Base-by-base conservation (phyloP, 2,888 invertebrate species). In the Eumerus sabulonum region DNA sequence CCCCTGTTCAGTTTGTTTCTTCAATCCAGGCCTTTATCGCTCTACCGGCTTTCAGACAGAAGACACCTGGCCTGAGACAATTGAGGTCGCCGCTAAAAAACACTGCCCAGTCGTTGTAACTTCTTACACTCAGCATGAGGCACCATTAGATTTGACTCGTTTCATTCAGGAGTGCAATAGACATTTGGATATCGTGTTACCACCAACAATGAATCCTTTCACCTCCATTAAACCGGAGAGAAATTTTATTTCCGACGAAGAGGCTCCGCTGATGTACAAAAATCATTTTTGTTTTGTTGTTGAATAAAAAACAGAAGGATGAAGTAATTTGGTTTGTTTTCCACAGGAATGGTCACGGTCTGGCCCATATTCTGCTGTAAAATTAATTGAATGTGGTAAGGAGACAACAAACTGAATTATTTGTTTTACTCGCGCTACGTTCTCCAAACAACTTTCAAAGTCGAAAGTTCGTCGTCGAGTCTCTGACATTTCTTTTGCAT, bases 211-310 rank as follows among this genome's bases (percentile, higher is more conserved):
- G 38, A 94, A 94, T 87, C 91, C 92, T 0, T 94, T 92, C 83
- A 90, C 93, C 0, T 93, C 94, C 47, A 90, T 92, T 0, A 91
- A 93, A 77, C 94, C 94, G 0, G 93, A 94, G 82, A 90, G 94
- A 53, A 94, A 94, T 84, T 94, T 94, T 82, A 92, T 94, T 12
- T 93, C 93, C 5, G 94, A 94, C 83, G 92, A 94, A 76, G 91
- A 91, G 50, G 91, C 90, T 51, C 94, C 94, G 0, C 87, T 94
- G 68, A 90, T 94, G 84, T 94, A 93, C 84, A 94, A 94, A 85
- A 94, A 94, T 88, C 92, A 92, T 86, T 93, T 91, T 86, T 90
- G 90, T 82, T 89, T 91, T 84, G 89, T 93, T 73, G 86, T 93
- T 16, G 86, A 88, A 82, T 88, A 84, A 86, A 81, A 19, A 47